Percentiles rank a stretch among this genome's conserved stretches.
Evolutionary conservation across 2,113 vertebrate genomes (phyloP).

Genomic region (Cichladusa arquata): DNA sequence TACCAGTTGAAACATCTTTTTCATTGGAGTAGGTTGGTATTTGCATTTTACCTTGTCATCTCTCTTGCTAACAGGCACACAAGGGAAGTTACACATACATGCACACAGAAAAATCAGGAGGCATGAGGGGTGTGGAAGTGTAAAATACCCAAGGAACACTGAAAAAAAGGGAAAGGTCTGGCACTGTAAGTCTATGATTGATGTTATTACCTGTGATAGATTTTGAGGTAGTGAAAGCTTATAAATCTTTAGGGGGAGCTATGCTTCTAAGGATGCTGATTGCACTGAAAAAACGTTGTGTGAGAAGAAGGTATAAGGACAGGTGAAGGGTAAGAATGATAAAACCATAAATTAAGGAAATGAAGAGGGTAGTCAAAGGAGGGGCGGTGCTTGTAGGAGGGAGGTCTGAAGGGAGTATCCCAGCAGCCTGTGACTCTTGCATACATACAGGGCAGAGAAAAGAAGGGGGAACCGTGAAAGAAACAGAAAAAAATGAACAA

Average conservation of each 20-base stretch:
- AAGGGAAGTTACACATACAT: neutral
- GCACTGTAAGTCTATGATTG: neutral
- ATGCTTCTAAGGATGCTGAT: neutral
- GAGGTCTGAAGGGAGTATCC: neutral
- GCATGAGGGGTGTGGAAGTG: neutral
- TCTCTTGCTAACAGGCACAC: neutral
- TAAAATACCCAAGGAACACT: neutral
- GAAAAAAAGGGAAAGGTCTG: neutral
- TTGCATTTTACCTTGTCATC: neutral
- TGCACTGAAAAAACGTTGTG: neutral
- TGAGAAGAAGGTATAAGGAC: neutral
- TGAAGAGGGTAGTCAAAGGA: neutral
- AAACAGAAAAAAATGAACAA: neutral
- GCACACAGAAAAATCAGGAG: neutral
- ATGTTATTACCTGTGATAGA: neutral
- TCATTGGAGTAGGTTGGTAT: neutral
- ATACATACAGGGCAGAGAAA: neutral
- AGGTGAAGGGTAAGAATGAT: neutral
- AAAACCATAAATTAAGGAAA: neutral
- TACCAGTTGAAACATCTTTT: neutral
- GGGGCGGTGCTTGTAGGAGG: neutral
- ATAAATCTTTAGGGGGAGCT: neutral
- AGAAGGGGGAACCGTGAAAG: neutral
- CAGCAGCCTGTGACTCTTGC: neutral
- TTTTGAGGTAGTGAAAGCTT: neutral